Conservation (phyloP, 2,797 vertebrate genomes). For the Cephalopachus bancanus region DNA sequence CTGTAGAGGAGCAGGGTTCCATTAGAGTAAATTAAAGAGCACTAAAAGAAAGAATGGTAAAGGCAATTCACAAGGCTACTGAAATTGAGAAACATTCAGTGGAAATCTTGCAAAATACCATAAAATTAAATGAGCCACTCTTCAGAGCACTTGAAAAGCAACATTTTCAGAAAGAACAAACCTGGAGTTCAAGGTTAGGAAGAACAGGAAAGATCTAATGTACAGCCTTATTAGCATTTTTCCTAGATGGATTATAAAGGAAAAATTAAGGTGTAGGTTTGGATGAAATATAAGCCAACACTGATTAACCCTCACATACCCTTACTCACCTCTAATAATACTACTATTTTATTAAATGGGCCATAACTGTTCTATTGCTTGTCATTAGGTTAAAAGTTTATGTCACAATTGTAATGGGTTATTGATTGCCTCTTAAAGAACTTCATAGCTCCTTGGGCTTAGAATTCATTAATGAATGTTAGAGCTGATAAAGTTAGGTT, state of each 20-base stretch:
- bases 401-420: slow-evolving; percentile 84
- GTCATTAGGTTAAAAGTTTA: slow-evolving; percentile 78
- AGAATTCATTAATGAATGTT: slow-evolving; percentile 66
- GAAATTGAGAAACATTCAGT: neutral
- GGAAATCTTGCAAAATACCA: slow-evolving; percentile 16
- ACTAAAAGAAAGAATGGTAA: neutral
- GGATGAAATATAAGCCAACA: slow-evolving; percentile 43
- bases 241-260: slow-evolving; percentile 35
- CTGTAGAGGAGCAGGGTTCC: neutral
- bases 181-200: slow-evolving; percentile 49
- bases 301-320: slow-evolving; percentile 58
- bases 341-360: slow-evolving; percentile 75
- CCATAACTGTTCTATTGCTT: slow-evolving; percentile 47
- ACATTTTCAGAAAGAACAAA: slow-evolving; percentile 57
- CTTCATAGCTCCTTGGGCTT: slow-evolving; percentile 71
- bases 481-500: slow-evolving; percentile 82
- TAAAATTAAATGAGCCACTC: slow-evolving; percentile 45
- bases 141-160: slow-evolving; percentile 29
- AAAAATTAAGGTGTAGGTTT: slow-evolving; percentile 53
- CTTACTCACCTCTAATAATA: slow-evolving; percentile 64
- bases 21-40: neutral
- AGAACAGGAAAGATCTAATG: slow-evolving; percentile 47
- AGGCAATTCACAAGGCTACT: neutral
- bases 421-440: slow-evolving; percentile 84
- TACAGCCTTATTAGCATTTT: slow-evolving; percentile 68